A percentile compares a stretch with the other conserved stretches of the same genome.
Conservation (phyloP, 2,797 vertebrate genomes). For the Enteromius thamalakanensis region DNA sequence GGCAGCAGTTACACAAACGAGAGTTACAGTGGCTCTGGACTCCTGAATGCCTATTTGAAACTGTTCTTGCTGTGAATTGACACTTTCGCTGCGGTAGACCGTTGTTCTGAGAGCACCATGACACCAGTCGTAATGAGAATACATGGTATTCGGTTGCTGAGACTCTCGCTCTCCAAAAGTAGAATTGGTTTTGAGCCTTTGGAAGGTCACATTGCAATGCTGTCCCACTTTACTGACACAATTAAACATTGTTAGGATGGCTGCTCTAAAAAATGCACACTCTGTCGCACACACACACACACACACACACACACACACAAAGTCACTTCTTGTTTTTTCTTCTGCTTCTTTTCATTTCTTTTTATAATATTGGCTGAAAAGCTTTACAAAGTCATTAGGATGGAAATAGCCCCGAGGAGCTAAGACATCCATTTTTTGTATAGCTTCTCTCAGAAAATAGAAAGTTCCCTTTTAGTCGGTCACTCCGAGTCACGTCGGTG, state of each 20-base stretch:
- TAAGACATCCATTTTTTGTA: constrained; percentile 57
- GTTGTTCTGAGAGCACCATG: constrained; percentile 36
- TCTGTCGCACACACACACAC: not conserved
- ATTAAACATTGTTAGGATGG: constrained; percentile 73
- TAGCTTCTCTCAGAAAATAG: constrained; percentile 27
- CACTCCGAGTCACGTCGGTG: no score
- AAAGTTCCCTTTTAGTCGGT: no score
- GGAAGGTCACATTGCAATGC: constrained; percentile 73
- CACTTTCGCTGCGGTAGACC: not conserved
- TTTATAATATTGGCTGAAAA: constrained; percentile 69
- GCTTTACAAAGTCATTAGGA: constrained; percentile 70
- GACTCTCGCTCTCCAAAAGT: constrained; percentile 60
- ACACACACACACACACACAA: constrained; percentile 4
- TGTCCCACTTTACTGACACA: constrained; percentile 80
- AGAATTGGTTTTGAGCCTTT: constrained; percentile 65
- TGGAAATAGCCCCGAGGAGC: constrained; percentile 62
- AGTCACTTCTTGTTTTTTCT: not conserved
- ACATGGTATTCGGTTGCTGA: constrained; percentile 40
- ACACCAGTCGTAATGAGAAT: constrained; percentile 58
- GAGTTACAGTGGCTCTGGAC: constrained; percentile 1
- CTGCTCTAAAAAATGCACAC: constrained; percentile 61
- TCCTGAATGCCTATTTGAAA: constrained; percentile 39
- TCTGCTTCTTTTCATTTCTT: constrained; percentile 41
- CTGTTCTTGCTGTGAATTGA: constrained; percentile 25
- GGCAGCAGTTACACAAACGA: constrained; percentile 3